Base-by-base conservation (phyloP, 2,113 vertebrate species). In the Rhabdornis inornatus region DNA sequence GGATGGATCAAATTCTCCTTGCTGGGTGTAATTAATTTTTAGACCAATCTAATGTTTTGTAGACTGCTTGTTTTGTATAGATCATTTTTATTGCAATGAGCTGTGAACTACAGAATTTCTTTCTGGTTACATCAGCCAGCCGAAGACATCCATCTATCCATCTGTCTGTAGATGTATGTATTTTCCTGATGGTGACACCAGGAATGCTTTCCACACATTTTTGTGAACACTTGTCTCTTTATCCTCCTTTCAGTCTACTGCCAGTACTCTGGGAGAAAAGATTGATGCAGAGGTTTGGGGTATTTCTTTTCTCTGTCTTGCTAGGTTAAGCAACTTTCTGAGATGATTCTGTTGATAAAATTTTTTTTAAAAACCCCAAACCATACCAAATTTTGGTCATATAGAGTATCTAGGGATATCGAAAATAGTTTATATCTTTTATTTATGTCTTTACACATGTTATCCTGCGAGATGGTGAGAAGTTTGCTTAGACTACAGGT, bases 11-110 rank as follows among this genome's bases (percentile, higher is more conserved):
- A 83, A 75, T 88, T 90, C 91, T 96, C 92, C 86, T 71, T 87
- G 63, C 86, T 96, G 87, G 82, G 84, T 96, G 88, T 96, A 95
- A 97, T 98, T 97, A 97, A 93, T 96, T 95, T 70, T 95, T 56
- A 80, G 87, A 86, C 89, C 95, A 80, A 77, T 95, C 68, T 89
- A 40, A 60, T 92, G 60, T 87, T 92, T 96, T 80, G 17, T 87
- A 80, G 71, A 52, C 61, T 49, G 44, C 61, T 92, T 63, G 56
- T 87, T 96, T 86, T 72, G 49, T 92, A 13, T 47, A 90, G 82
- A 94, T 89, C 70, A 94, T 71, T 65, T 64, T 52, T 55, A 89
- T 68, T 84, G 70, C 66, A 71, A 7, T 80, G 63, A 50, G 15
- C 15, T 3, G 2, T 71, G 49, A 81, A 20, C 50, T 45, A 7